A percentile compares a stretch with the other conserved stretches of the same genome.
Evolutionary conservation across 1,140 invertebrate species (phyloP).

Genomic region (Drepana arcuata): DNA sequence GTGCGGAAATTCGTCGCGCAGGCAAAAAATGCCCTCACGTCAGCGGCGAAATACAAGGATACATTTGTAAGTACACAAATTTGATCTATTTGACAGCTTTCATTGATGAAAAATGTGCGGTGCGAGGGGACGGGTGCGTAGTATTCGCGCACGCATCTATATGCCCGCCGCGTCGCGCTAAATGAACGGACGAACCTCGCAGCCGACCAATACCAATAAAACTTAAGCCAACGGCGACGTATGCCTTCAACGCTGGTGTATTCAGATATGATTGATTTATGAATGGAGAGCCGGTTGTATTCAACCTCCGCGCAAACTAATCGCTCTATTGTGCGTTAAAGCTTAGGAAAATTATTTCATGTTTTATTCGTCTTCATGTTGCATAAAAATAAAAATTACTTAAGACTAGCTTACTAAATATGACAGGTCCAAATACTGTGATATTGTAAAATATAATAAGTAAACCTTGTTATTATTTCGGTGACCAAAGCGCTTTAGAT

Average conservation of each 20-base stretch:
- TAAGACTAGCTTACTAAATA: too few relatives aligned
- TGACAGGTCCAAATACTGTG: too few relatives aligned
- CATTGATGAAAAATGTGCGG: too few relatives aligned
- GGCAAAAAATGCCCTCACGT: conserved; percentile 7
- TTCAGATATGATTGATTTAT: conserved; percentile 43
- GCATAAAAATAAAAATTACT: too few relatives aligned
- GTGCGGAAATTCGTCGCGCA: conserved; percentile 22
- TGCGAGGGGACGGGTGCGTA: conserved; percentile 51
- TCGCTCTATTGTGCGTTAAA: too few relatives aligned
- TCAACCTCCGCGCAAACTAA: too few relatives aligned
- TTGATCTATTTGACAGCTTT: conserved; percentile 40
- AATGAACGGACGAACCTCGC: conserved; percentile 63
- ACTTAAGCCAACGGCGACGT: conserved; percentile 42
- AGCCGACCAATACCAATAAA: conserved; percentile 56
- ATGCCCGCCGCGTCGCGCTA: conserved; percentile 62
- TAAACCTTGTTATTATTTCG: too few relatives aligned
- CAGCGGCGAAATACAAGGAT: conserved; percentile 34
- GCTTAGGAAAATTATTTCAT: too few relatives aligned
- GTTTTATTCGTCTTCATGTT: too few relatives aligned
- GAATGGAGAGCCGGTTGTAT: conserved; percentile 33
- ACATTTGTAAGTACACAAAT: conserved; percentile 43
- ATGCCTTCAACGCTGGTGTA: conserved; percentile 36
- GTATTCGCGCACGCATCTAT: conserved; percentile 51
- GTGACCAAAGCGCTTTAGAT: too few relatives aligned
- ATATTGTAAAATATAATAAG: too few relatives aligned